These are phyloP conservation scores for Altica lythri DNA, from an alignment of 2,888 invertebrate species.

Conservation along the genomic window DNA sequence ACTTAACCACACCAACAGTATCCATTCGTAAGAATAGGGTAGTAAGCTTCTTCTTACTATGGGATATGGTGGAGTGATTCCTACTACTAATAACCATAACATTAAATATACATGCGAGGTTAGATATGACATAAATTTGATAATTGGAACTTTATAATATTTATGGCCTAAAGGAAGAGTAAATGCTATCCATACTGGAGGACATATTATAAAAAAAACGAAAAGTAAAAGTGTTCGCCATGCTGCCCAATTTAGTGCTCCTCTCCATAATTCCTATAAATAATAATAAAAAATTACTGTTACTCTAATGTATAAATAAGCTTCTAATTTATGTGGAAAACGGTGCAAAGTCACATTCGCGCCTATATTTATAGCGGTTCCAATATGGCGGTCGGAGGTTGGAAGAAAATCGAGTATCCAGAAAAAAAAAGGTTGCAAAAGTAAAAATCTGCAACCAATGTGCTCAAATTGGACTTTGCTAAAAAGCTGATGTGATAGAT, in stretches of 20 bases:
- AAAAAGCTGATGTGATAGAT: too few species aligned
- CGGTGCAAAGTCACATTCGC: too few species aligned
- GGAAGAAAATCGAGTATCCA: too few species aligned
- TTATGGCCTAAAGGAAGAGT: conserved; percentile 93
- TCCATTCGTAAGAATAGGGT: conserved; percentile 96
- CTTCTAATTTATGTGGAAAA: too few species aligned
- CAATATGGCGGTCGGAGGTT: too few species aligned
- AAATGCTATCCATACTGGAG: conserved; percentile 95
- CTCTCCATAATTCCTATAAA: conserved; percentile 94
- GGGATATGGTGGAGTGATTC: conserved; percentile 85
- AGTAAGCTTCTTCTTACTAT: conserved; percentile 78
- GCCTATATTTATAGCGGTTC: too few species aligned
- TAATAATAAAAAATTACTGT: too few species aligned
- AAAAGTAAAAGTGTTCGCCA: conserved; percentile 94
- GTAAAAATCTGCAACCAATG: too few species aligned
- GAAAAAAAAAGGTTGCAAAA: too few species aligned
- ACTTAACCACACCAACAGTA: conserved; percentile 91
- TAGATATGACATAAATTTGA: conserved; percentile 99
- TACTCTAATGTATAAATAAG: too few species aligned
- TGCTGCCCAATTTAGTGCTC: conserved; percentile 94
- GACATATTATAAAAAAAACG: conserved; percentile 89
- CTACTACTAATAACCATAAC: conserved; percentile 87
- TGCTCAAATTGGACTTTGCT: too few species aligned
- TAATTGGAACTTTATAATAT: conserved; percentile 97
- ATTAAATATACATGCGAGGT: conserved; percentile 98